Evolutionary conservation across 2,888 invertebrate genomes (phyloP).

Genomic region (Stenurella melanura): DNA sequence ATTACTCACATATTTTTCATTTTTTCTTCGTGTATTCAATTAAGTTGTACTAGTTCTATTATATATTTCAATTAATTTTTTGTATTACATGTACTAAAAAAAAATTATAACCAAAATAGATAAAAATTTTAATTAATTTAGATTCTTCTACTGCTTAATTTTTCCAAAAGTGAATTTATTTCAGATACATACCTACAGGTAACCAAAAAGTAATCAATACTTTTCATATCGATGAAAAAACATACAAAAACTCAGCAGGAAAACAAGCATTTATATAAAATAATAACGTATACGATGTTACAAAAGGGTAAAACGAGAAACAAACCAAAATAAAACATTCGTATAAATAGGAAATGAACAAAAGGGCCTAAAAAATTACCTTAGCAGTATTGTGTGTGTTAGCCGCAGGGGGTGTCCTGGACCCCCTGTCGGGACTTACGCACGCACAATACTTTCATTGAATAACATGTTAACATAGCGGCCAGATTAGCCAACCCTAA

Average conservation of each 20-base stretch:
- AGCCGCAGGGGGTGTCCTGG: slow-evolving; percentile 65
- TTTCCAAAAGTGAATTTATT: too few species aligned
- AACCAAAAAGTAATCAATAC: background rate
- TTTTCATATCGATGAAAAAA: background rate
- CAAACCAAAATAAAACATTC: slow-evolving; percentile 62
- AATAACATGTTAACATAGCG: slow-evolving; percentile 55
- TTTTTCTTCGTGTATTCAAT: too few species aligned
- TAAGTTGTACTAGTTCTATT: too few species aligned
- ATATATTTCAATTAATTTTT: too few species aligned
- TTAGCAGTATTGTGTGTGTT: slow-evolving; percentile 65
- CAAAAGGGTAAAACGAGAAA: slow-evolving; percentile 59
- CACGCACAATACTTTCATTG: slow-evolving; percentile 64
- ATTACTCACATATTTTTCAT: too few species aligned
- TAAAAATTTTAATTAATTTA: too few species aligned
- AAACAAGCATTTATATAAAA: slow-evolving; percentile 36
- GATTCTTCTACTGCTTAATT: too few species aligned
- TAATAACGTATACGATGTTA: slow-evolving; percentile 45
- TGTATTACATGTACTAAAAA: too few species aligned
- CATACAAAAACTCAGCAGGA: slow-evolving; percentile 30
- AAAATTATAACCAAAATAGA: too few species aligned
- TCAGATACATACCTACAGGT: background rate
- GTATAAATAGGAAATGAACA: slow-evolving; percentile 63
- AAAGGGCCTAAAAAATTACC: slow-evolving; percentile 63
- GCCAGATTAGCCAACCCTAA: slow-evolving; percentile 63
- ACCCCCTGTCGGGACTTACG: slow-evolving; percentile 63